Evolutionary conservation across 23 tunicate species (phyloP).

Genomic region (Clavelina lepadiformis): DNA sequence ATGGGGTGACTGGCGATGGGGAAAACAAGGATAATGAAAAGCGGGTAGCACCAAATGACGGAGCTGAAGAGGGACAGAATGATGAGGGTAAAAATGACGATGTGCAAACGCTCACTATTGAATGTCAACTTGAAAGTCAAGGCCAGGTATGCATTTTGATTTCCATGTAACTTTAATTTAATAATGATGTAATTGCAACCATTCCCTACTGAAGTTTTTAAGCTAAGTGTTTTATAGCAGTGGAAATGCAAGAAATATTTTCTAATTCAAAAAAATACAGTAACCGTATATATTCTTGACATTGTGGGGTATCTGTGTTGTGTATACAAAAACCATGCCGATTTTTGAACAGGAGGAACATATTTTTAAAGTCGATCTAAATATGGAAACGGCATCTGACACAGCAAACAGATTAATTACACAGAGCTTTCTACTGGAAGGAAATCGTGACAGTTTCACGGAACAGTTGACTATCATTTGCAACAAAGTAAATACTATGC

Average conservation of each 20-base stretch:
- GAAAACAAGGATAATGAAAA: conserved; percentile 5
- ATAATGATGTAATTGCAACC: too few species aligned
- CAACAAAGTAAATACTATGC: conserved; percentile 56
- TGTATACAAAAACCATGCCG: too few species aligned
- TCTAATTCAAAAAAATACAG: too few species aligned
- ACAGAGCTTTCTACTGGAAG: conserved; percentile 32
- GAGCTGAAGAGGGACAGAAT: conserved; percentile 3
- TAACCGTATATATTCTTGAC: too few species aligned
- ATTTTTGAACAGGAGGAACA: conserved; percentile 55
- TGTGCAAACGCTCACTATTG: conserved; percentile 23
- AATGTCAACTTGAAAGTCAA: conserved; percentile 64
- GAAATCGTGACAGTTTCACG: conserved; percentile 60
- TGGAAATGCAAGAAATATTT: too few species aligned
- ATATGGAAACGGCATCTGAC: conserved; percentile 57
- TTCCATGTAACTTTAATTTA: too few species aligned
- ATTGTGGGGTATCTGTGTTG: too few species aligned
- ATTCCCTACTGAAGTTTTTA: too few species aligned
- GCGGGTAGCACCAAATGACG: neutral
- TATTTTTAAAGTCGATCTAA: conserved; percentile 48
- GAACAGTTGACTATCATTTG: conserved; percentile 69
- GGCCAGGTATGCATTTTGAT: conserved; percentile 38
- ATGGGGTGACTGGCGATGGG: neutral
- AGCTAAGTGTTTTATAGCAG: too few species aligned
- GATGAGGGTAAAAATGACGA: conserved; percentile 2
- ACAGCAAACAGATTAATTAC: conserved; percentile 40